Conservation (phyloP, 2,797 vertebrate species). For the Ambastaia sidthimunki region DNA sequence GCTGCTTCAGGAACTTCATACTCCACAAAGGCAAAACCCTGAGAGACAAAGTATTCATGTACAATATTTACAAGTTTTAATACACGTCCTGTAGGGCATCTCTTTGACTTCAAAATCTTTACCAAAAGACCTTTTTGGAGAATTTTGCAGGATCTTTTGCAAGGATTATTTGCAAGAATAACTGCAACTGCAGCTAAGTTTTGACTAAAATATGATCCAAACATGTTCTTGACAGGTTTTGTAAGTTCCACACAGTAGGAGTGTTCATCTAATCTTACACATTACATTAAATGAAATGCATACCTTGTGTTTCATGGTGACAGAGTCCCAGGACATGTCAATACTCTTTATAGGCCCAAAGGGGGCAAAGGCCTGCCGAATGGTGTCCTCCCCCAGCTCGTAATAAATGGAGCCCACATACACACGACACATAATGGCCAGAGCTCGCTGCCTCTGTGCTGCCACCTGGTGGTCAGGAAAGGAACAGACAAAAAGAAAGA, state of each 20-base stretch:
- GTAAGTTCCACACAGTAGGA: no score
- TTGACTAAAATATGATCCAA: neutral
- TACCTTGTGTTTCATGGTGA: slow-evolving; percentile 99
- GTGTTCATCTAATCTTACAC: no score
- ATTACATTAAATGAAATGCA: slow-evolving; percentile 34
- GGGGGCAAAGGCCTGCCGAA: slow-evolving; percentile 96
- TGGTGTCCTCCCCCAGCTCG: slow-evolving; percentile 97
- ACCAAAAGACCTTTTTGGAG: no score
- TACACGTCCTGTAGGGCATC: neutral
- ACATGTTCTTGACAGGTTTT: no score
- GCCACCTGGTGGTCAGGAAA: slow-evolving; percentile 86
- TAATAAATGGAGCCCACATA: slow-evolving; percentile 99
- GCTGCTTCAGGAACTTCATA: slow-evolving; percentile 97
- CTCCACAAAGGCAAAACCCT: slow-evolving; percentile 99
- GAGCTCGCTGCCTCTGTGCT: slow-evolving; percentile 95
- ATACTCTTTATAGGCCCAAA: slow-evolving; percentile 99
- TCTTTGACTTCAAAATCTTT: no score
- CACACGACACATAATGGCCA: slow-evolving; percentile 99
- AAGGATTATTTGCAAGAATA: no score
- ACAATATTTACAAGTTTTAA: neutral
- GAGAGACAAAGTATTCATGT: slow-evolving; percentile 11
- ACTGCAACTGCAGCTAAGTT: no score
- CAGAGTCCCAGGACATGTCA: slow-evolving; percentile 99
- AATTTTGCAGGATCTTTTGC: no score
- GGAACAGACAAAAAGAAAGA: slow-evolving; percentile 63